Base-by-base conservation (phyloP, 2,888 invertebrate species). In the Tenthredo scrophulariae region DNA sequence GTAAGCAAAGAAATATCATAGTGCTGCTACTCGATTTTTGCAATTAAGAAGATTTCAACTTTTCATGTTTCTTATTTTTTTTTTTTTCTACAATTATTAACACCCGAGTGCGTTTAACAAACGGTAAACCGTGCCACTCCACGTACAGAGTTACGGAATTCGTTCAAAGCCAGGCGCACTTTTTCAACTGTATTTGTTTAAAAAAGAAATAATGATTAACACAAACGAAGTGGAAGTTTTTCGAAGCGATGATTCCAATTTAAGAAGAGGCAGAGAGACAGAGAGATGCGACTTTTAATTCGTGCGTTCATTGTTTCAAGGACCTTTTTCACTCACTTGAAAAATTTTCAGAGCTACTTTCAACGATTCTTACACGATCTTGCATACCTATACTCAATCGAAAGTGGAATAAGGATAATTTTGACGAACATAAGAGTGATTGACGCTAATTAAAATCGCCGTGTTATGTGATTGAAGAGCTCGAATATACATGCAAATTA, bases 141-240 rank as follows among this genome's bases (percentile, higher is more conserved):
- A n/a, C n/a, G n/a, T n/a, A 43, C 43, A 43, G 22, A 74, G 3
- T 46, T 40, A 40, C 43, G 74, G 43, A 40, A 43, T 46, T 43
- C 10, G 74, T 43, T 74, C 40, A 74, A 74, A 40, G 74, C 15
- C 74, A 40, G 46, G 15, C 9, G 13, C 43, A 43, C 26, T n/a
- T 18, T 43, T 13, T 18, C 33, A 67, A 9, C 29, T 10, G 4
- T 29, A 10, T 10, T 33, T 22, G 33, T 67, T 67, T 4, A 67
- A n/a, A 54, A 54, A 54, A 67, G 33, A 15, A 67, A 50, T n/a
- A 67, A 67, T 67, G 33, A 67, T 67, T 33, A 67, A 18, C 67
- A 67, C 15, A 67, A 67, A 33, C 67, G 67, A 67, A 33, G 3
- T 33, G 29, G 67, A 26, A 29, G 29, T 26, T 67, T 67, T 67